Conservation (phyloP, 2,888 invertebrate species). For the Hymenopus coronatus region DNA sequence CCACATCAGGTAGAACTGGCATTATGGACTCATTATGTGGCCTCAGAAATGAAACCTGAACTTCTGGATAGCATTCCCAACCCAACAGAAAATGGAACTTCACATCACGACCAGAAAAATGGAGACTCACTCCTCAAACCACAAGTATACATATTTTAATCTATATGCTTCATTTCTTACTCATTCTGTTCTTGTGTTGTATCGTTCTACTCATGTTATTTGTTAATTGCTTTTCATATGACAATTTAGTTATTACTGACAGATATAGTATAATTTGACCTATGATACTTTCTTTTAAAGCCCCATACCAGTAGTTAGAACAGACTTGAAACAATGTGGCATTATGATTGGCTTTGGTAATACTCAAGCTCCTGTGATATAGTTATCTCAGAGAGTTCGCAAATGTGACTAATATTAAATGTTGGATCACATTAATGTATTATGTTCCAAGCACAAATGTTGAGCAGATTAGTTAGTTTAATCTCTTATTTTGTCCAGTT, state of each 20-base stretch:
- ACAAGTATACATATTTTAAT: constrained; percentile 26
- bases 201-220: background rate
- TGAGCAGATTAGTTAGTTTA: too few relatives aligned
- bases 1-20: constrained; percentile 80
- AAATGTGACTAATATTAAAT: too few relatives aligned
- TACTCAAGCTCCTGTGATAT: background rate
- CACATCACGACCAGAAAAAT: constrained; percentile 36
- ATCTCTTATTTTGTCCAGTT: too few relatives aligned
- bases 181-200: background rate
- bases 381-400: too few relatives aligned
- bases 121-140: constrained; percentile 34
- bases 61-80: constrained; percentile 72
- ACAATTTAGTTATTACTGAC: too few relatives aligned
- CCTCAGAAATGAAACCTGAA: constrained; percentile 80
- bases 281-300: too few relatives aligned
- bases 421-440: too few relatives aligned
- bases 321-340: background rate
- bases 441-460: too few relatives aligned
- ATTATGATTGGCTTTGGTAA: background rate
- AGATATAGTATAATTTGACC: background rate
- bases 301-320: too few relatives aligned
- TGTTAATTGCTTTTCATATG: too few relatives aligned
- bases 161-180: background rate
- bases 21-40: constrained; percentile 89
- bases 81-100: constrained; percentile 39